phyloP scores from a whole-genome alignment of 2,797 vertebrate species.

The Gymnoscopelus microlampas region DNA sequence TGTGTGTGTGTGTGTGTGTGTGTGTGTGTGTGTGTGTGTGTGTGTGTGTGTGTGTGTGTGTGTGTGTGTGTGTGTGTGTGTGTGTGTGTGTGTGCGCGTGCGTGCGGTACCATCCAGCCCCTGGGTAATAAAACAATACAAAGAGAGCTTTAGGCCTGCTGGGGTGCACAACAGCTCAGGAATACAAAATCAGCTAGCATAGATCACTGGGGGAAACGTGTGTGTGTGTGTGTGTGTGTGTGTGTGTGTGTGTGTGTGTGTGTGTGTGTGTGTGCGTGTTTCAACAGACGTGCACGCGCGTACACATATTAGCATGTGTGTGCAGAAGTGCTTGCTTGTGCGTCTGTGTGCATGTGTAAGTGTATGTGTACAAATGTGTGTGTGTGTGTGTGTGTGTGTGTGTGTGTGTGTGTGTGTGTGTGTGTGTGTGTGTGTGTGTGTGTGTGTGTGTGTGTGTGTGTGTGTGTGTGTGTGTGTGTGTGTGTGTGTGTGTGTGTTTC shows the following conservation, averaged over 20 bases:
- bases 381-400: constrained; percentile 24
- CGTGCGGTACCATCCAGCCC: constrained; percentile 61
- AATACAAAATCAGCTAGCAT: constrained; percentile 75
- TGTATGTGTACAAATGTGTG: constrained; percentile 25
- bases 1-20: constrained; percentile 7
- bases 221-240: constrained; percentile 33
- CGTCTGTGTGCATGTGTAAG: constrained; percentile 27
- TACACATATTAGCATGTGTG: too few species aligned
- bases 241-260: constrained; percentile 30
- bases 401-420: constrained; percentile 20
- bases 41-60: constrained; percentile 8
- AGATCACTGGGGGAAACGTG: constrained; percentile 71
- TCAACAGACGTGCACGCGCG: not conserved
- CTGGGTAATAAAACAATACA: constrained; percentile 81
- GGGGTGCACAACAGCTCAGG: constrained; percentile 69
- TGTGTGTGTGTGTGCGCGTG: too few species aligned
- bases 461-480: not conserved
- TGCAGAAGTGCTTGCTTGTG: constrained; percentile 20
- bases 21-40: constrained; percentile 28
- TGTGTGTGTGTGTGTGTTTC: constrained; percentile 17
- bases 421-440: constrained; percentile 9
- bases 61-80: constrained; percentile 30
- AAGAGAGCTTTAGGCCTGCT: constrained; percentile 77
- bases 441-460: constrained; percentile 30
- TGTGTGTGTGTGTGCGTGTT: constrained; percentile 30